Conservation (phyloP, 2,797 vertebrate species). For the Trichosurus vulpecula region DNA sequence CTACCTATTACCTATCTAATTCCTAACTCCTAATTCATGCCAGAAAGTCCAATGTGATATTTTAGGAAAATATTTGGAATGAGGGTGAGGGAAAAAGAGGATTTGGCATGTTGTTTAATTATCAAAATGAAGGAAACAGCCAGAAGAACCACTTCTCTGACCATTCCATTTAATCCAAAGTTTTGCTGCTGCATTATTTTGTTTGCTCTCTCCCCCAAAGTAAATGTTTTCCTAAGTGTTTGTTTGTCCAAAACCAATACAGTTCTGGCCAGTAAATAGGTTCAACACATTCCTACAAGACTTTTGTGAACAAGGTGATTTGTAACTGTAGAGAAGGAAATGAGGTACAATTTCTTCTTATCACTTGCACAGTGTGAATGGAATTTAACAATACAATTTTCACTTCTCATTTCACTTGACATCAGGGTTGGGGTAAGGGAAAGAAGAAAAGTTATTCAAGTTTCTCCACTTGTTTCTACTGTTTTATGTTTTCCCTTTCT, state of each 20-base stretch:
- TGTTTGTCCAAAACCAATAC: background rate
- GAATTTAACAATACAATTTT: background rate
- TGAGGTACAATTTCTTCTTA: background rate
- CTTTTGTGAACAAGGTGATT: background rate
- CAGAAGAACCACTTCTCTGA: background rate
- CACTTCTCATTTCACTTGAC: background rate
- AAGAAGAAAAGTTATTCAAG: background rate
- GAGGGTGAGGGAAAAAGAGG: background rate
- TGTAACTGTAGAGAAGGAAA: background rate
- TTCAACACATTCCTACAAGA: background rate
- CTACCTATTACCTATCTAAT: background rate
- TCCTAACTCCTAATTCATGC: background rate
- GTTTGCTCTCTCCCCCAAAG: background rate
- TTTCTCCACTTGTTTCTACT: background rate
- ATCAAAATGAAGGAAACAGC: background rate
- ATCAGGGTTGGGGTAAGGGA: background rate
- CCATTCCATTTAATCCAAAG: background rate
- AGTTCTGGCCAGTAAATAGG: background rate
- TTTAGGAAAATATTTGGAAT: background rate
- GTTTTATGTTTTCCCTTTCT: background rate
- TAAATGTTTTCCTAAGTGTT: background rate
- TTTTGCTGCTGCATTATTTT: background rate
- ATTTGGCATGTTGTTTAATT: background rate
- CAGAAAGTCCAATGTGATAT: background rate
- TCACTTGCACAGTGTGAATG: background rate